Conservation (phyloP, 2,888 invertebrate species). For the Papilio elwesi region DNA sequence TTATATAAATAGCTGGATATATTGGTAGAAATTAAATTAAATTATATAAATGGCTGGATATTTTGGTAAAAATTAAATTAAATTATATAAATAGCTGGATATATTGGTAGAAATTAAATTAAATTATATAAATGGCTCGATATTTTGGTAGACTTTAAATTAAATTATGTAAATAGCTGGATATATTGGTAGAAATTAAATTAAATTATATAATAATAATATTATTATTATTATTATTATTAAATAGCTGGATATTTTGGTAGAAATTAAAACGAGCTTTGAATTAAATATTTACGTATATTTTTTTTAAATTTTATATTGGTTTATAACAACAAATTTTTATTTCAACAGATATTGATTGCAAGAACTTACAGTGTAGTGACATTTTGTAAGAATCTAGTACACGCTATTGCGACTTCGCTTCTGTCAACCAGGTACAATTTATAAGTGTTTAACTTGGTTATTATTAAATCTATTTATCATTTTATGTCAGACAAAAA, state of each 20-base stretch:
- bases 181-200: constrained; percentile 51
- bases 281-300: constrained; percentile 84
- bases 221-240: too few species aligned
- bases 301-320: constrained; percentile 75
- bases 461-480: constrained; percentile 52
- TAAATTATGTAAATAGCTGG: too few species aligned
- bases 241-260: background rate
- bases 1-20: too few species aligned
- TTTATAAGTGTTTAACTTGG: constrained; percentile 50
- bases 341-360: constrained; percentile 71
- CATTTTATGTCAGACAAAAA: constrained; percentile 58
- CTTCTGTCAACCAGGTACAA: constrained; percentile 50
- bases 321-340: constrained; percentile 76
- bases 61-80: constrained; percentile 50
- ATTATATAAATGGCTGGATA: too few species aligned
- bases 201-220: constrained; percentile 76
- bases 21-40: constrained; percentile 57
- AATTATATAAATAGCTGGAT: too few species aligned
- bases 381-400: constrained; percentile 58
- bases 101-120: constrained; percentile 56
- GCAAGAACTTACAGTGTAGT: constrained; percentile 65
- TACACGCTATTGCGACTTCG: constrained; percentile 49
- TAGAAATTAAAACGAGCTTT: constrained; percentile 56
- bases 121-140: constrained; percentile 76
- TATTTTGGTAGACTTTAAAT: constrained; percentile 58